Conservation (phyloP, 2,797 vertebrate species). For the Pteropus rufus region DNA sequence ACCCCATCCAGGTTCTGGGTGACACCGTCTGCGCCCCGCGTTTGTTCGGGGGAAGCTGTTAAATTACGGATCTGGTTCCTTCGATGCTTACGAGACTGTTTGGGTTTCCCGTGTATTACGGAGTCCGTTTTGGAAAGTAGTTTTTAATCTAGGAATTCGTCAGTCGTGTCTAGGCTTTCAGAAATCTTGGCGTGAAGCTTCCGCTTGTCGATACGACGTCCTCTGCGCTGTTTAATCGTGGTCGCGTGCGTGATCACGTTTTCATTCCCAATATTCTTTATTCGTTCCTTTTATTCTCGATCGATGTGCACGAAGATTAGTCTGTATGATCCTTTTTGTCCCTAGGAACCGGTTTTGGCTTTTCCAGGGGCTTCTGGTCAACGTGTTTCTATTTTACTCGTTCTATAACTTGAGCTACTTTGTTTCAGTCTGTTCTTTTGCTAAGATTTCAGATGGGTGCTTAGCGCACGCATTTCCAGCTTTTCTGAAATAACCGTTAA, state of each 20-base stretch:
- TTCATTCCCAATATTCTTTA: background rate
- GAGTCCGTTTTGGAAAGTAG: background rate
- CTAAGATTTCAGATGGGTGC: background rate
- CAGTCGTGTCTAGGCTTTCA: background rate
- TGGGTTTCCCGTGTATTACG: background rate
- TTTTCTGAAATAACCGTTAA: background rate
- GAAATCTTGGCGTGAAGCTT: background rate
- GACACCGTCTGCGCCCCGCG: background rate
- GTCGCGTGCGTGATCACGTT: rapidly evolving
- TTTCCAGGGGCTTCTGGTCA: background rate
- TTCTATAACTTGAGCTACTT: background rate
- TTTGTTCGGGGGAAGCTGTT: background rate
- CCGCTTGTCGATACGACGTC: background rate
- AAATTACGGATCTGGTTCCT: background rate
- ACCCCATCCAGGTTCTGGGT: background rate
- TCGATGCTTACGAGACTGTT: background rate
- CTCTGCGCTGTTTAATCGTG: background rate
- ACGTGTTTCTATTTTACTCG: background rate
- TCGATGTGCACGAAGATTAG: too few species aligned
- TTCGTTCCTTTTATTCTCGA: background rate
- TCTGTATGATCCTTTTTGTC: rapidly evolving
- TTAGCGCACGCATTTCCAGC: background rate
- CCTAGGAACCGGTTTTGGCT: too few species aligned
- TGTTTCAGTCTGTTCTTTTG: background rate
- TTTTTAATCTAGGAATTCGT: background rate